Conservation (phyloP, 1,140 invertebrate genomes). For the Drosophila pseudoobscura region DNA sequence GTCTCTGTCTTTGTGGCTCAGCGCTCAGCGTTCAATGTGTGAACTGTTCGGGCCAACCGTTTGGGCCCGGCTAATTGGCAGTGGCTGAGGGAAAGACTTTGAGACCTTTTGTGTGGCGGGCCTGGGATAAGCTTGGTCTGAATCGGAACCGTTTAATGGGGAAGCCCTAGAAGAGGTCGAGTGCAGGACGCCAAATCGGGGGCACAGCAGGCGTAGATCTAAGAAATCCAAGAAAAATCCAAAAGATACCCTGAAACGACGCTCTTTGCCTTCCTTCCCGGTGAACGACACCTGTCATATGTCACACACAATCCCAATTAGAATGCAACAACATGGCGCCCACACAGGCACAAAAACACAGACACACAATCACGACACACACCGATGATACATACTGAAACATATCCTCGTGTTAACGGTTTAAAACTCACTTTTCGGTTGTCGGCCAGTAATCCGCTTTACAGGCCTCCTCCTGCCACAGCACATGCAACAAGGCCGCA, state of each 20-base stretch:
- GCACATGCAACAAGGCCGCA: slow-evolving; percentile 21
- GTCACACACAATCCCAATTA: slow-evolving; percentile 49
- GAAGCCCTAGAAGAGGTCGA: slow-evolving; percentile 25
- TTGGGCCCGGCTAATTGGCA: slow-evolving; percentile 36
- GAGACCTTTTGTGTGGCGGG: background rate
- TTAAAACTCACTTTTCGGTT: slow-evolving; percentile 67
- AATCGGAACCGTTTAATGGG: slow-evolving; percentile 34
- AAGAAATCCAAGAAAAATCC: no score
- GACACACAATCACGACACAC: background rate
- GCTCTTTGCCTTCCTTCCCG: background rate
- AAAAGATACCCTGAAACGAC: background rate
- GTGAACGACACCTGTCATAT: slow-evolving; percentile 38
- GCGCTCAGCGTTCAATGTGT: no score
- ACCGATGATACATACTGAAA: background rate
- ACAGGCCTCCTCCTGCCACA: slow-evolving; percentile 47
- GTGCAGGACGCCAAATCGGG: slow-evolving; percentile 2
- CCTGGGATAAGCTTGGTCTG: slow-evolving; percentile 5
- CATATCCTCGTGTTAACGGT: slow-evolving; percentile 40
- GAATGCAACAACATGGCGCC: slow-evolving; percentile 56
- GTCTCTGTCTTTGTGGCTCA: slow-evolving; percentile 2
- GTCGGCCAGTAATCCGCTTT: slow-evolving; percentile 72
- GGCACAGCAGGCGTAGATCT: background rate
- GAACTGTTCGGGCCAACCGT: slow-evolving; percentile 13
- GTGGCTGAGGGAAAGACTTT: slow-evolving; percentile 18
- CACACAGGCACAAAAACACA: slow-evolving; percentile 36